Percentiles rank a stretch among this genome's conserved stretches.
Evolutionary conservation across 2,797 vertebrate species (phyloP).

Genomic region (Malacoctenus gilli): DNA sequence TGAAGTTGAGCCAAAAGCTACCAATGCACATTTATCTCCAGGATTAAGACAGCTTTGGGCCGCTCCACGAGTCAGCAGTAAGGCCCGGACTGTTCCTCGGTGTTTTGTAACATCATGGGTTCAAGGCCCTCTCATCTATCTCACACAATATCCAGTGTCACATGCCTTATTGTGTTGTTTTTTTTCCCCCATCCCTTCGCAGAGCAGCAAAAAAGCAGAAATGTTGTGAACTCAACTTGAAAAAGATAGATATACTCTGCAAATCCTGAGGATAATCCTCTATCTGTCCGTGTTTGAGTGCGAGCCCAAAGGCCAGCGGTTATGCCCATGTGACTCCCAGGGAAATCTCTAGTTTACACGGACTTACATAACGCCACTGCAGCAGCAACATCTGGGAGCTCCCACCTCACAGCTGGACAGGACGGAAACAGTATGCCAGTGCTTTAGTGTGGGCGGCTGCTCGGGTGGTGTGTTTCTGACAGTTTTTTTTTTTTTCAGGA

Average conservation of each 20-base stretch:
- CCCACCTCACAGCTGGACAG: slow-evolving; percentile 46
- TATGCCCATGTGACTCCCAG: slow-evolving; percentile 54
- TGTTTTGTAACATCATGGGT: slow-evolving; percentile 27
- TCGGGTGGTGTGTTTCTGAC: not conserved
- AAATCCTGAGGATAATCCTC: slow-evolving; percentile 65
- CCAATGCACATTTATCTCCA: slow-evolving; percentile 35
- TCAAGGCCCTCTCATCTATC: slow-evolving; percentile 30
- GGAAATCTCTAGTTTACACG: slow-evolving; percentile 63
- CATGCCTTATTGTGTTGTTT: slow-evolving; percentile 1
- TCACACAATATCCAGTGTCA: slow-evolving; percentile 17
- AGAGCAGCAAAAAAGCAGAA: slow-evolving; percentile 24
- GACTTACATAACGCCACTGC: slow-evolving; percentile 60
- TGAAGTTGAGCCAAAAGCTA: slow-evolving; percentile 28
- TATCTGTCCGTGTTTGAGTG: slow-evolving; percentile 55
- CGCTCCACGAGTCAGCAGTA: slow-evolving; percentile 44
- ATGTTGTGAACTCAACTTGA: slow-evolving; percentile 43
- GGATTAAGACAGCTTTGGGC: slow-evolving; percentile 45
- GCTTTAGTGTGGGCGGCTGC: slow-evolving; percentile 23
- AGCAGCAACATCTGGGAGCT: slow-evolving; percentile 65
- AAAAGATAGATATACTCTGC: slow-evolving; percentile 50
- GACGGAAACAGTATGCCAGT: slow-evolving; percentile 16
- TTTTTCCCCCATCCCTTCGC: too few species aligned
- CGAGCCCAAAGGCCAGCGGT: slow-evolving; percentile 23
- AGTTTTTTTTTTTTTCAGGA: too few species aligned
- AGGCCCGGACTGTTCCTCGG: slow-evolving; percentile 4